Conservation (phyloP, 2,888 invertebrate species). For the Eristalinus sepulchralis region DNA sequence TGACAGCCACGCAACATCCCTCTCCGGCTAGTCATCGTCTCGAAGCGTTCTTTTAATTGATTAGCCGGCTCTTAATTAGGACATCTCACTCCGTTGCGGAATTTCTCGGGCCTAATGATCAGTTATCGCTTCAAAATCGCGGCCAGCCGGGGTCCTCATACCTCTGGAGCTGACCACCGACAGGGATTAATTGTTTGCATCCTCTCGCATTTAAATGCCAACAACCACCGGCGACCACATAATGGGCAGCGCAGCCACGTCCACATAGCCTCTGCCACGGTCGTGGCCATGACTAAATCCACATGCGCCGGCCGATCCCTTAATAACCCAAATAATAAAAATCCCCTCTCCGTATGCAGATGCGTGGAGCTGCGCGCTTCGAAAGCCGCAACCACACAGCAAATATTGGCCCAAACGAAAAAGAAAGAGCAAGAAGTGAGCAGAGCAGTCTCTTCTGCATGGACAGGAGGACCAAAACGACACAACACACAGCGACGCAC, state of each 20-base stretch:
- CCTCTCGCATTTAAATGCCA: conserved; percentile 67
- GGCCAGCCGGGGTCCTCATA: conserved; percentile 8
- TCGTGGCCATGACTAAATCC: conserved; percentile 64
- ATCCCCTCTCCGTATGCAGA: conserved; percentile 38
- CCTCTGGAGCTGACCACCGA: conserved; percentile 50
- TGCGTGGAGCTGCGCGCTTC: conserved; percentile 32
- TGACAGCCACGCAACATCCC: not conserved
- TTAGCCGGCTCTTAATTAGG: conserved; percentile 53
- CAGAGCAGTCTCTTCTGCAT: conserved; percentile 6
- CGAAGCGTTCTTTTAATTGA: conserved; percentile 3
- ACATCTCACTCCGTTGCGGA: conserved; percentile 50
- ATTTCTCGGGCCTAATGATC: conserved; percentile 53
- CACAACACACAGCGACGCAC: conserved; percentile 65
- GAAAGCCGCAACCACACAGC: conserved; percentile 35
- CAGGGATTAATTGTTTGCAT: conserved; percentile 71
- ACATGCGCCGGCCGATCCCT: conserved; percentile 58
- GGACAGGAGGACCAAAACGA: conserved; percentile 61
- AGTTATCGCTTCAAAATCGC: conserved; percentile 60
- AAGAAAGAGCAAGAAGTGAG: not conserved
- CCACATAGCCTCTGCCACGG: conserved; percentile 26
- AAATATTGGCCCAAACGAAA: conserved; percentile 55
- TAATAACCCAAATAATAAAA: conserved; percentile 62
- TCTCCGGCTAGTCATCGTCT: not conserved
- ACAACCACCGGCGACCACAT: conserved; percentile 53
- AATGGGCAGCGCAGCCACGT: conserved; percentile 50